Evolutionary conservation across 2,888 invertebrate species (phyloP).

Genomic region (Leistus spinibarbis): DNA sequence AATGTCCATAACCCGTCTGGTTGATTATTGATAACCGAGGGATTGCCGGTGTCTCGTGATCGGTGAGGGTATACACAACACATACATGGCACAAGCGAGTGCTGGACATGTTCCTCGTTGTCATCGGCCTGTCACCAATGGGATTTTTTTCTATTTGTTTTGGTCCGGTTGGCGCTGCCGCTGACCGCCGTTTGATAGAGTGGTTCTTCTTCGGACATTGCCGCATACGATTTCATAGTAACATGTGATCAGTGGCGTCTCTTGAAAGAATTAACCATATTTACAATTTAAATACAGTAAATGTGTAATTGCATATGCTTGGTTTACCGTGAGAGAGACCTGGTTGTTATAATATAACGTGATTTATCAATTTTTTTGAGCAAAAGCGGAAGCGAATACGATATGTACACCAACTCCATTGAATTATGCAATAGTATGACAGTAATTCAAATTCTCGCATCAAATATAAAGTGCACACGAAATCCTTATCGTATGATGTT

Average conservation of each 20-base stretch:
- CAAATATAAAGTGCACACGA: too few species aligned
- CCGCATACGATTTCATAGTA: not conserved
- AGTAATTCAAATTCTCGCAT: too few species aligned
- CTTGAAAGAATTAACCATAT: too few species aligned
- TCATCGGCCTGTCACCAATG: constrained; percentile 26
- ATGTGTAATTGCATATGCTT: too few species aligned
- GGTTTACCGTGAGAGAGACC: too few species aligned
- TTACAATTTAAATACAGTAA: too few species aligned
- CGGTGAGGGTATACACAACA: not conserved
- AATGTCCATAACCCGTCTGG: constrained; percentile 18
- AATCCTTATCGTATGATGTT: too few species aligned
- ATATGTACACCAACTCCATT: too few species aligned
- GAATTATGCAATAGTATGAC: too few species aligned
- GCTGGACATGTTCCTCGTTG: constrained; percentile 23
- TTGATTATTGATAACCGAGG: constrained; percentile 22
- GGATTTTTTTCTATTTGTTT: constrained; percentile 16
- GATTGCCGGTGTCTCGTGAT: not conserved
- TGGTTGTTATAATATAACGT: too few species aligned
- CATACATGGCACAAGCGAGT: not conserved
- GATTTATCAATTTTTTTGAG: too few species aligned
- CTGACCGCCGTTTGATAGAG: constrained; percentile 13
- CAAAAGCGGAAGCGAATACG: too few species aligned
- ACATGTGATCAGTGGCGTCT: not conserved
- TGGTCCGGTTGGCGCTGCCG: not conserved
- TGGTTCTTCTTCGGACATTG: not conserved